phyloP scores from a whole-genome alignment of 2,113 vertebrate species.

The Poeciliopsis retropinna region DNA sequence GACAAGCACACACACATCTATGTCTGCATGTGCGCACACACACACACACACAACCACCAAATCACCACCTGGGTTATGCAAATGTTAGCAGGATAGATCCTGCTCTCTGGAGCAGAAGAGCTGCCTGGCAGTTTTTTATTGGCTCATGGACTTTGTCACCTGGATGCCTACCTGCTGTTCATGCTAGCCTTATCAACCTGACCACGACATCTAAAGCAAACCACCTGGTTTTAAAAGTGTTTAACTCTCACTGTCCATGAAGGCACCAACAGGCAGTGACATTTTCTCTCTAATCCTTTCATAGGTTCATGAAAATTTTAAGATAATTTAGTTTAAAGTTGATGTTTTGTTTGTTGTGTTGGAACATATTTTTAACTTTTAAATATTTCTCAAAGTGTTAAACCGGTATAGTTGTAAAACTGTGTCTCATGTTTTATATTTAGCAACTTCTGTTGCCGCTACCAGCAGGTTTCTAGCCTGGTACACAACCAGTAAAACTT shows the following conservation, averaged over 20 bases:
- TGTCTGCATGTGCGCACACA: neutral
- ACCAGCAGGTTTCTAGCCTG: neutral
- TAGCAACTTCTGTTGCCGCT: neutral
- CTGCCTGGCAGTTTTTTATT: constrained; percentile 67
- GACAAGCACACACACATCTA: constrained; percentile 18
- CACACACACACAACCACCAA: neutral
- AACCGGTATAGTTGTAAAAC: too few species aligned
- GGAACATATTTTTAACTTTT: neutral
- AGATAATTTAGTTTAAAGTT: neutral
- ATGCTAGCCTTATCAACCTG: constrained; percentile 58
- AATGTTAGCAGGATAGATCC: constrained; percentile 48
- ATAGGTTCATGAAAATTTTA: neutral
- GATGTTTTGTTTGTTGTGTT: neutral
- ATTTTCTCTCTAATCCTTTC: too few species aligned
- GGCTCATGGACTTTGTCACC: constrained; percentile 60
- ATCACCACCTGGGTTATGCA: constrained; percentile 47
- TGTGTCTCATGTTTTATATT: neutral
- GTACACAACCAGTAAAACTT: too few species aligned
- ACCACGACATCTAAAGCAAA: constrained; percentile 52
- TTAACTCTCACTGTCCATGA: neutral
- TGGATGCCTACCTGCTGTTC: constrained; percentile 22
- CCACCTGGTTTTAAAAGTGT: constrained; percentile 15
- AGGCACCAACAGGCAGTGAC: neutral
- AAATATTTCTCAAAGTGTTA: neutral
- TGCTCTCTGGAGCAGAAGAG: constrained; percentile 29